Percentiles rank a stretch among this genome's conserved stretches.
These are phyloP conservation scores for Sogatella furcifera DNA, from an alignment of 1,140 invertebrate species.

Conservation along the genomic window DNA sequence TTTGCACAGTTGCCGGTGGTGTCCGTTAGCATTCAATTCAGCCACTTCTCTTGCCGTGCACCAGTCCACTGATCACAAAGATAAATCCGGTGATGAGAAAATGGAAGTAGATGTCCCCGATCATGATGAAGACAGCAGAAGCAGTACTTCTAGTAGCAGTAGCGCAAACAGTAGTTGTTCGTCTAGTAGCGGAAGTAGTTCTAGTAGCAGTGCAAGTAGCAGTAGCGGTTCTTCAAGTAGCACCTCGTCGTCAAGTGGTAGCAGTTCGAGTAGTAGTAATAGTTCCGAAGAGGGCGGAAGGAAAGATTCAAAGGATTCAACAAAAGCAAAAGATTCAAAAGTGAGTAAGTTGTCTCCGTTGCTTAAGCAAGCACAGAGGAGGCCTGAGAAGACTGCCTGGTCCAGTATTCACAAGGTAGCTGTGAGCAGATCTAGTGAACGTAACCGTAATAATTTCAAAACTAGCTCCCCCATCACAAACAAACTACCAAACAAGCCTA, in stretches of 20 bases:
- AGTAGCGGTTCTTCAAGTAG: neutral
- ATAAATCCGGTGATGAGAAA: slow-evolving; percentile 19
- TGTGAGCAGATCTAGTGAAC: no score
- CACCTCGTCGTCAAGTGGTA: neutral
- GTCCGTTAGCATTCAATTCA: slow-evolving; percentile 20
- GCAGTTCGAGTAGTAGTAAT: neutral
- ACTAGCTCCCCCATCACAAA: no score
- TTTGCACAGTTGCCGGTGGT: neutral
- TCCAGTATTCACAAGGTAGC: no score
- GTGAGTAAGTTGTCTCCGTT: no score
- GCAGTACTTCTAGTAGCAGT: slow-evolving; percentile 16
- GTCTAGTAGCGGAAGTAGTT: neutral
- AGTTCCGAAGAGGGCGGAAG: neutral
- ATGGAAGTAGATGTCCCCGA: slow-evolving; percentile 27
- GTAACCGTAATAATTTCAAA: no score
- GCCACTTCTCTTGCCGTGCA: neutral
- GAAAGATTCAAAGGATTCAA: no score
- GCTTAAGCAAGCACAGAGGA: no score
- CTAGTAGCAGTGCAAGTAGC: neutral
- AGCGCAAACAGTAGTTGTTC: slow-evolving; percentile 10
- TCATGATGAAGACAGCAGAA: slow-evolving; percentile 26
- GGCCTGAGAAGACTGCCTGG: no score
- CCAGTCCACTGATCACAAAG: neutral
- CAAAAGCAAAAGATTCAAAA: no score
- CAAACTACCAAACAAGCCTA: no score